A percentile compares a stretch with the other conserved stretches of the same genome.
These are phyloP conservation scores for Hippocampus abdominalis DNA, from an alignment of 2,113 vertebrate genomes.

Conservation along the genomic window DNA sequence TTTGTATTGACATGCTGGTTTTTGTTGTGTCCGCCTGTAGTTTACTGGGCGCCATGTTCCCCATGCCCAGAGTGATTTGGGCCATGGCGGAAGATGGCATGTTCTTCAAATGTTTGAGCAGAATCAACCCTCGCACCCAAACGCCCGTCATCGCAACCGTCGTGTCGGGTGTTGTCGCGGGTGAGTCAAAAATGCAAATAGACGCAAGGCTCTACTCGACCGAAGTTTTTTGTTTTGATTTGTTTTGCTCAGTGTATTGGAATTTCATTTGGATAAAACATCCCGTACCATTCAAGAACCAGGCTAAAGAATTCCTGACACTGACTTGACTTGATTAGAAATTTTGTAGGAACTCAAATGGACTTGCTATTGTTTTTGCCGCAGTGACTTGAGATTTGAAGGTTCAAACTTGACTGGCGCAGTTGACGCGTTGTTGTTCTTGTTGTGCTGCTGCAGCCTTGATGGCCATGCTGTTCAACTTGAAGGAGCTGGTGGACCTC, in stretches of 20 bases:
- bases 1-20: not conserved
- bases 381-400: not conserved
- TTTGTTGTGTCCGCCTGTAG: constrained; percentile 53
- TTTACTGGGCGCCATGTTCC: constrained; percentile 93
- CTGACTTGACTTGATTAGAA: not conserved
- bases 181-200: constrained; percentile 65
- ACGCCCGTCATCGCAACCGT: constrained; percentile 88
- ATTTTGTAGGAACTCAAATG: no score
- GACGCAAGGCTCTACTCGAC: not conserved
- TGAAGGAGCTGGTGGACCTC: constrained; percentile 94
- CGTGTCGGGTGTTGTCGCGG: constrained; percentile 83
- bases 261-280: no score
- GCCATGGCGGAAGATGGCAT: constrained; percentile 97
- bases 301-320: no score
- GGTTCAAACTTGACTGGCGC: not conserved
- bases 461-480: constrained; percentile 95
- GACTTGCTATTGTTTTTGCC: no score
- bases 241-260: not conserved
- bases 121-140: constrained; percentile 81
- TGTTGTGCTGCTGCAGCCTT: constrained; percentile 71
- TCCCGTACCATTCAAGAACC: no score
- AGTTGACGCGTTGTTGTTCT: not conserved
- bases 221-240: no score
- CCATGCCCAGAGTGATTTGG: constrained; percentile 94
- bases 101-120: constrained; percentile 87